Conservation (phyloP, 1,140 invertebrate species). For the Tetranychus cinnabarinus region DNA sequence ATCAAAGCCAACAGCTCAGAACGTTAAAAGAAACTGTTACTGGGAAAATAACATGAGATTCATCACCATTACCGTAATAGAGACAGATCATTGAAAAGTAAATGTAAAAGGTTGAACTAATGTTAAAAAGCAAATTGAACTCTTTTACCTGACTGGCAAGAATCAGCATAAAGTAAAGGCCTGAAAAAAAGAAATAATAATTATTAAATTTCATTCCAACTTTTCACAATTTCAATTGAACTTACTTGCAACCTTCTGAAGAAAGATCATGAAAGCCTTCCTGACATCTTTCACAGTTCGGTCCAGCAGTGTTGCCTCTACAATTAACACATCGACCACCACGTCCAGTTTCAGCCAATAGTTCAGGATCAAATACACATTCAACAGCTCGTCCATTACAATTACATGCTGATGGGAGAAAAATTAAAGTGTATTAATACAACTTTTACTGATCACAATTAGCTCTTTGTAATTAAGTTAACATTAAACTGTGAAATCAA, state of each 20-base stretch:
- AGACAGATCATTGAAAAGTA: too few species aligned
- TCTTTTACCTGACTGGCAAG: conserved; percentile 60
- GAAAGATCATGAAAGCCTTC: conserved; percentile 83
- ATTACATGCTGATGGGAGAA: conserved; percentile 54
- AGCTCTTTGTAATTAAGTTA: neutral
- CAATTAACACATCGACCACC: conserved; percentile 93
- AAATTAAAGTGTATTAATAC: neutral
- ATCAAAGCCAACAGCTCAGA: too few species aligned
- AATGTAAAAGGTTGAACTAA: too few species aligned
- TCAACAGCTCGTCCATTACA: conserved; percentile 82
- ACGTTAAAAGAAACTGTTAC: too few species aligned
- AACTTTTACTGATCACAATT: neutral
- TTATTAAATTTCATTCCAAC: neutral
- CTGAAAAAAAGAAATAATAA: neutral
- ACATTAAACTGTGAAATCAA: too few species aligned
- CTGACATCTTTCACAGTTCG: conserved; percentile 79
- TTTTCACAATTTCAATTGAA: neutral
- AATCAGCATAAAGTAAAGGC: conserved; percentile 59
- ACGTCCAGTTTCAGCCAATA: conserved; percentile 72
- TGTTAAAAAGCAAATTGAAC: neutral
- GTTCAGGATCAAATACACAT: conserved; percentile 78
- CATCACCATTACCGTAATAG: too few species aligned
- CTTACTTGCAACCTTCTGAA: conserved; percentile 26
- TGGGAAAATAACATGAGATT: too few species aligned
- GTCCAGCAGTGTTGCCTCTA: conserved; percentile 59